Evolutionary conservation across 2,888 invertebrate genomes (phyloP), one percentile per base, ranked within the genome.

Genomic region (Hirtodrosophila histrioides): DNA sequence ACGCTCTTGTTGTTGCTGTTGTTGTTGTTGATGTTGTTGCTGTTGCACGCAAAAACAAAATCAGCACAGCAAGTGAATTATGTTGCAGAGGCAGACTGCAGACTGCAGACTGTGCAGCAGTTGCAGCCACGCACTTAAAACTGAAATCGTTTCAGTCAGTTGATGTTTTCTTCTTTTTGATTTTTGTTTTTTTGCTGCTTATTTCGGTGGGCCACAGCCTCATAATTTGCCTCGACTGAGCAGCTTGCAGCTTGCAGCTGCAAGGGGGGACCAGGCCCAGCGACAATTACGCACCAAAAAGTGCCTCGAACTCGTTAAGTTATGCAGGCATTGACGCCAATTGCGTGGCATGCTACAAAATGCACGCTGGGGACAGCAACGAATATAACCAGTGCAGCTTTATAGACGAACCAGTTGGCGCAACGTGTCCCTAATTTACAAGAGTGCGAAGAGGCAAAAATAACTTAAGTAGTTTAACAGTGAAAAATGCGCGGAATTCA

Each of bases 401-500:
- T 61, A 54, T 49, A 41, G 50, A 40, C 55, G 58, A 75, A 77
- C 73, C 69, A 67, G 77, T 77, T 77, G 68, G 40, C 46, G 39
- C 46, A 75, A 35, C 29, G 49, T 39, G 68, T 69, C 69, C 86
- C 79, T 70, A 76, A 83, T 78, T 79, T 79, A 69, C 77, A 77
- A 75, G 78, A 86, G 86, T 86, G 86, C 85, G 84, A 87, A 81
- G 75, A 82, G 77, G 69, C 56, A 64, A 68, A 80, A 79, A 74
- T 75, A 73, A 66, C 63, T 75, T 56, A 69, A 72, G 83, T 81
- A 76, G 69, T 79, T 82, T 74, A 79, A 69, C 81, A 86, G 86
- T 86, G 84, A 86, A 89, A 88, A 87, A 89, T 89, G 86, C 76
- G 80, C 68, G 88, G 83, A 89, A 89, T 89, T 84, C 87, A 78